Base-by-base conservation (phyloP, 2,797 vertebrate species). In the Pelochelys cantorii region DNA sequence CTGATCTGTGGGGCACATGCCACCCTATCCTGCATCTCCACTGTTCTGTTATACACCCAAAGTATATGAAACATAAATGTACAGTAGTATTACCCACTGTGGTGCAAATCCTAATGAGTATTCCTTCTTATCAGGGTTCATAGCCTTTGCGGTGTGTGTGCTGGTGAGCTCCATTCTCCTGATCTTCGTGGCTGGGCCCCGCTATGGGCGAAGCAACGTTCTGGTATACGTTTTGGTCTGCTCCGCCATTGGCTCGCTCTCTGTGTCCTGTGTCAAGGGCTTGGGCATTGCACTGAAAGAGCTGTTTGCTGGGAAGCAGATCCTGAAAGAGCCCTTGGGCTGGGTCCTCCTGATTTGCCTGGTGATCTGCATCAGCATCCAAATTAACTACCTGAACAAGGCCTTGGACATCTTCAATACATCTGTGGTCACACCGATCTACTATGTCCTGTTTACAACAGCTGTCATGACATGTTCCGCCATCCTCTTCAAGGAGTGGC, bases 321-420 rank as follows among this genome's bases (percentile, higher is more conserved):
- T 98, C 88, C 98, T 98, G 96, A 98, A 97, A 94, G 98, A 99
- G 59, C 98, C 98, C 1, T 95, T 99, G 86, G 98, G 98, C 90
- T 99, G 98, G 98, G 95, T 97, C 59, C 96, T 99, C 55, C 91
- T 98, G 74, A 60, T 98, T 85, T 98, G 98, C 97, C 97, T 99
- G 93, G 96, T 97, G 87, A 90, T 98, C 94, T 99, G 98, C 83
- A 84, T 99, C 96, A 98, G 97, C 71, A 42, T 98, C 93, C 98
- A 99, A 94, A 98, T 99, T 94, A 99, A 98, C 96, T 99, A 98
- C 89, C 98, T 99, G 93, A 99, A 99, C 97, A 98, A 98, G 97
- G 98, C 98, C 65, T 97, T 99, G 83, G 98, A 98, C 96, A 98
- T 98, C 94, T 99, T 98, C 95, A 98, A 98, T 96, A 98, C 98